These are phyloP conservation scores for Nannoperca obscura DNA, from an alignment of 2,797 vertebrate species.

Conservation along the genomic window DNA sequence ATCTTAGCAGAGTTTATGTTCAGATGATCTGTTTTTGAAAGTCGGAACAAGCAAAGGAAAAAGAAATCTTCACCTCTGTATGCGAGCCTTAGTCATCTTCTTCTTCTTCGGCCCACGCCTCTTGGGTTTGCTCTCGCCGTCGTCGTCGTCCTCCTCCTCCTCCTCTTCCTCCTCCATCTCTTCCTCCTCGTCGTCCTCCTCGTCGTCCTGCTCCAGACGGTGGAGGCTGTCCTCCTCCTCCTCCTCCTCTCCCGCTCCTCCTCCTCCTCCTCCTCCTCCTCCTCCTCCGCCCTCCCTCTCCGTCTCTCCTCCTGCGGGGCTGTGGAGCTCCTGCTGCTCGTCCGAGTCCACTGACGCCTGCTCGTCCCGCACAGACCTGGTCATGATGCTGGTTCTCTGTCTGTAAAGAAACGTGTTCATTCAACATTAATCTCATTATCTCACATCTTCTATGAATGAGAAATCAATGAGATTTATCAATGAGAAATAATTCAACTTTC, in stretches of 20 bases:
- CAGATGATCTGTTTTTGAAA: not conserved
- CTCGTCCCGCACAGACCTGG: constrained; percentile 93
- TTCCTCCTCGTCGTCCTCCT: constrained; percentile 91
- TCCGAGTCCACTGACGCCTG: constrained; percentile 86
- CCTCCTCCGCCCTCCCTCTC: constrained; percentile 36
- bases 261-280: constrained; percentile 73
- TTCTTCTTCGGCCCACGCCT: constrained; percentile 97
- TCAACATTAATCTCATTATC: not conserved
- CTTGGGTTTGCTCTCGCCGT: constrained; percentile 91
- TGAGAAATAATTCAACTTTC: not conserved
- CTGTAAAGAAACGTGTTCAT: not conserved
- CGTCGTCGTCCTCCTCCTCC: constrained; percentile 92
- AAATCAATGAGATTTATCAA: constrained; percentile 4
- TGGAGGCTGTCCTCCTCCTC: constrained; percentile 84
- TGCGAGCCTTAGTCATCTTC: constrained; percentile 98
- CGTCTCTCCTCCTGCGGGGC: constrained; percentile 54
- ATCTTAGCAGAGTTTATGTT: not conserved
- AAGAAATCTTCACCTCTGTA: constrained; percentile 86
- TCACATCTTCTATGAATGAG: not conserved
- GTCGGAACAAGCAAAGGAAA: not conserved
- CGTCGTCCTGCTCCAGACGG: constrained; percentile 87
- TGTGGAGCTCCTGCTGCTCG: constrained; percentile 76
- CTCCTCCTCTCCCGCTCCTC: constrained; percentile 82
- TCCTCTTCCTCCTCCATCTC: constrained; percentile 89
- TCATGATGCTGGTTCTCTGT: constrained; percentile 88